Percentiles rank a stretch among this genome's conserved stretches.
phyloP scores from a whole-genome alignment of 2,113 vertebrate species.

The Catagonus wagneri region DNA sequence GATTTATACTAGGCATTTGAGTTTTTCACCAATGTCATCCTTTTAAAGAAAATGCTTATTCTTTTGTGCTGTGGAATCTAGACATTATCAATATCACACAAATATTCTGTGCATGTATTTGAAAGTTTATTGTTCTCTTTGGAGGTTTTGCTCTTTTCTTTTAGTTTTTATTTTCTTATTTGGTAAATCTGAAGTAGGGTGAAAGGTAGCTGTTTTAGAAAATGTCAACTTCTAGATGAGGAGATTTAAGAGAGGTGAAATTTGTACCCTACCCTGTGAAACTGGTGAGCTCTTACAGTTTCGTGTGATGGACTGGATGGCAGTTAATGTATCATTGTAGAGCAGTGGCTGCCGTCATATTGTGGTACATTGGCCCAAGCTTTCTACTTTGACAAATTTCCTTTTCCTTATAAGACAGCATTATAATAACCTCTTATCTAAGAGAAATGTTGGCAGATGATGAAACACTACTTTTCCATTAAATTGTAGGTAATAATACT shows the following conservation, averaged over 20 bases:
- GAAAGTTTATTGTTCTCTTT: too few species aligned
- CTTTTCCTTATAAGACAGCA: background rate
- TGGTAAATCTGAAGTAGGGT: background rate
- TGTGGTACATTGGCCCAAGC: background rate
- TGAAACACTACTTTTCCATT: background rate
- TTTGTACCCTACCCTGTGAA: background rate
- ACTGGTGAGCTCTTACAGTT: background rate
- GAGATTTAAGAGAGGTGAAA: background rate
- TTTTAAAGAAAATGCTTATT: background rate
- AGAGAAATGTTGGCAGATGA: background rate
- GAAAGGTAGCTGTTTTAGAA: background rate
- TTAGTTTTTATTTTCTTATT: conserved; percentile 24
- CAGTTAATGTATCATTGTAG: background rate
- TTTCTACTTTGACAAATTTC: conserved; percentile 9
- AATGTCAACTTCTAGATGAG: background rate
- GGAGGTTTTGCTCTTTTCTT: background rate
- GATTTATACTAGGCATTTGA: background rate
- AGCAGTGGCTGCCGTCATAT: background rate
- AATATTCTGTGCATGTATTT: background rate
- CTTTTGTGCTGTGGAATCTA: background rate
- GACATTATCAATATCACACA: background rate
- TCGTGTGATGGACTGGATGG: background rate
- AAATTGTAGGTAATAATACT: background rate
- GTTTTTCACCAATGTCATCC: background rate
- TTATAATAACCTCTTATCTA: background rate